Conservation (phyloP, 1,140 invertebrate species). For the Plectus sambesii region DNA sequence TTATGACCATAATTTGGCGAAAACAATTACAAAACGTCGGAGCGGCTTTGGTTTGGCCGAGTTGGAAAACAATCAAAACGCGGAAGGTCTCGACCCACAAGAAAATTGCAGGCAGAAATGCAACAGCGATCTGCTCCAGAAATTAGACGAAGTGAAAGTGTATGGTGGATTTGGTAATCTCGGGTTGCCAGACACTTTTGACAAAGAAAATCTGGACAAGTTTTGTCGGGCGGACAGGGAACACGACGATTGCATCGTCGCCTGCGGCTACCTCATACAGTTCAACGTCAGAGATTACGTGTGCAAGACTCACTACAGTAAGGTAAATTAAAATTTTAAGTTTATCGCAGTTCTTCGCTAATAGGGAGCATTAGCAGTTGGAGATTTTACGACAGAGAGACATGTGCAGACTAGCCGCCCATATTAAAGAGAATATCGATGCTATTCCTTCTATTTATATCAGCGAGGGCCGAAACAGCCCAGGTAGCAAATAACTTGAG, state of each 20-base stretch:
- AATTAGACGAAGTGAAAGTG: conserved; percentile 5
- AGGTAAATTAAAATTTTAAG: conserved; percentile 13
- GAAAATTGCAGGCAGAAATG: conserved; percentile 37
- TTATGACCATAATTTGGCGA: conserved; percentile 1
- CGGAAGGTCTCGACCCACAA: conserved; percentile 38
- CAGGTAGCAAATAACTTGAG: too few species aligned
- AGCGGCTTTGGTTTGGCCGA: conserved; percentile 30
- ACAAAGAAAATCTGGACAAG: conserved; percentile 33
- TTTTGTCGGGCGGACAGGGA: conserved; percentile 38
- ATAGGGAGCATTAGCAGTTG: too few species aligned
- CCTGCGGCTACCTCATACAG: conserved; percentile 37
- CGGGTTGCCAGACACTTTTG: conserved; percentile 41
- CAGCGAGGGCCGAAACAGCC: too few species aligned
- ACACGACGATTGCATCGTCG: conserved; percentile 37
- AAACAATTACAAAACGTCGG: conserved; percentile 20
- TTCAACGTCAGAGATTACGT: conserved; percentile 45
- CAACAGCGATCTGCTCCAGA: conserved; percentile 32
- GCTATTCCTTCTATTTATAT: too few species aligned
- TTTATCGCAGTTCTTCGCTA: too few species aligned
- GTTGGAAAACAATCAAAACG: conserved; percentile 20
- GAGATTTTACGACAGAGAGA: too few species aligned
- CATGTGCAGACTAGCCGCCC: too few species aligned
- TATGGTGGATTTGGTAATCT: conserved; percentile 40
- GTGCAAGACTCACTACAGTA: conserved; percentile 20
- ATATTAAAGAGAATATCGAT: too few species aligned